A percentile compares a stretch with the other conserved stretches of the same genome.
Conservation (phyloP, 2,888 invertebrate species). For the Meteorus colon region DNA sequence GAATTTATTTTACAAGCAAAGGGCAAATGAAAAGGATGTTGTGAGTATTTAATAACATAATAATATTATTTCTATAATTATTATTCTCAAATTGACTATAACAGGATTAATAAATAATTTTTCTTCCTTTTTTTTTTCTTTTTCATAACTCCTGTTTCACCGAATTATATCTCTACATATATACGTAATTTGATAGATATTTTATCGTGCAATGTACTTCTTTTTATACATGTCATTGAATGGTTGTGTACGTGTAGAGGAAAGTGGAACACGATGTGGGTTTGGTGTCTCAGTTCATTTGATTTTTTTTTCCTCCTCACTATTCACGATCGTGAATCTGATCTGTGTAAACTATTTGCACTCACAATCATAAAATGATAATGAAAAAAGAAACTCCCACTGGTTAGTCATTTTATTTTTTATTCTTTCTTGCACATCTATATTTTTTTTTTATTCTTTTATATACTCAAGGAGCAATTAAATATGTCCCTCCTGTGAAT, state of each 20-base stretch:
- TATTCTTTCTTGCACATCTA: background rate
- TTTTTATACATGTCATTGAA: background rate
- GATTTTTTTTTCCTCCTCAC: background rate
- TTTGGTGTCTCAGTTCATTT: background rate
- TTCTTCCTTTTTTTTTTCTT: background rate
- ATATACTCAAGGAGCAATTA: background rate
- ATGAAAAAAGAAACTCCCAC: conserved; percentile 37
- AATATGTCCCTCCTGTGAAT: background rate
- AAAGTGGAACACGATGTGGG: background rate
- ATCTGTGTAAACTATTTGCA: conserved; percentile 4
- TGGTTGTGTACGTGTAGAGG: background rate
- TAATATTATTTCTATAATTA: no score
- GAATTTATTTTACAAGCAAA: conserved; percentile 55
- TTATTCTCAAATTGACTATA: background rate
- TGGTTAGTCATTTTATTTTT: background rate
- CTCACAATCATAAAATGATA: conserved; percentile 29
- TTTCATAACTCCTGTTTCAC: background rate
- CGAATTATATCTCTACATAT: background rate
- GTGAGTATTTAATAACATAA: conserved; percentile 56
- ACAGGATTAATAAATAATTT: background rate
- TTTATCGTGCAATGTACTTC: background rate
- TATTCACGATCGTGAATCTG: background rate
- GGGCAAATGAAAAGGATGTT: conserved; percentile 60
- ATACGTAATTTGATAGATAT: background rate
- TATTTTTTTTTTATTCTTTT: background rate